Conservation (phyloP, 2,888 invertebrate species). For the Athalia cordata region DNA sequence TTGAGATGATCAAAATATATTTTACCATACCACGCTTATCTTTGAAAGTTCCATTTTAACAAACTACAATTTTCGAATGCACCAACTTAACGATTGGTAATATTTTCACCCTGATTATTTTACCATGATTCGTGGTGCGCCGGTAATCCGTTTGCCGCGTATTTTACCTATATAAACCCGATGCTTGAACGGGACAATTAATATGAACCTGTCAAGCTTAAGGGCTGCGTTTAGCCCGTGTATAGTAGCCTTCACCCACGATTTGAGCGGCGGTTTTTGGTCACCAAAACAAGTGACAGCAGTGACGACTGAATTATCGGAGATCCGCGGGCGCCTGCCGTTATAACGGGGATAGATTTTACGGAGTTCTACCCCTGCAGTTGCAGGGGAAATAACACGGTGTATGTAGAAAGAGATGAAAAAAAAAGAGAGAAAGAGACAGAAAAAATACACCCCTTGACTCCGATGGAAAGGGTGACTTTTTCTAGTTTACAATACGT, state of each 20-base stretch:
- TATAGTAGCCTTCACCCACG: not conserved
- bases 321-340: not conserved
- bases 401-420: not conserved
- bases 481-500: too few relatives aligned
- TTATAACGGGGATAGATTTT: constrained; percentile 19
- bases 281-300: constrained; percentile 20
- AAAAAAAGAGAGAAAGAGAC: too few relatives aligned
- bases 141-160: too few relatives aligned
- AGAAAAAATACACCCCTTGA: too few relatives aligned
- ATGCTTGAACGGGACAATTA: not conserved
- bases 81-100: too few relatives aligned
- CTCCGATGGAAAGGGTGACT: too few relatives aligned
- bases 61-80: too few relatives aligned
- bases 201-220: constrained; percentile 24
- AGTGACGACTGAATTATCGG: constrained; percentile 27
- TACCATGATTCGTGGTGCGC: too few relatives aligned
- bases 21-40: not conserved
- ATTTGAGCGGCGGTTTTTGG: not conserved
- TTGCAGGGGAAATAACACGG: not conserved
- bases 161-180: too few relatives aligned
- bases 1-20: constrained; percentile 14
- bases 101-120: too few relatives aligned
- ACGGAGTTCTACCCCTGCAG: not conserved
- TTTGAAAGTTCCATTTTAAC: not conserved
- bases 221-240: constrained; percentile 4